These are phyloP conservation scores for Oscheius myriophilus DNA, from an alignment of 2,888 invertebrate genomes.

Conservation along the genomic window DNA sequence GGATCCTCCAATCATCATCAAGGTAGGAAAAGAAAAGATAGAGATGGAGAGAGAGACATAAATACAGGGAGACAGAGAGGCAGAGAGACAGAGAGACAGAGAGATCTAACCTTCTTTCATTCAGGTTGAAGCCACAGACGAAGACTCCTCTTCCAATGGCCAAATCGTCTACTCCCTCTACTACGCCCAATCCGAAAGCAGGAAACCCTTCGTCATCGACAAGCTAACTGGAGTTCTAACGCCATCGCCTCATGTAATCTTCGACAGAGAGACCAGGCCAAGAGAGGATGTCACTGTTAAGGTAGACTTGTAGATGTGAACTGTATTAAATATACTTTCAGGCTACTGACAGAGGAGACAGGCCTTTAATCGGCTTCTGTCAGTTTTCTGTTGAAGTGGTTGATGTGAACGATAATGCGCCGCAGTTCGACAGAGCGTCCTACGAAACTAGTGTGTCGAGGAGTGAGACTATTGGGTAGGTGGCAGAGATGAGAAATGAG, in stretches of 20 bases:
- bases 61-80: neutral
- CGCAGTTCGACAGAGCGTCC: slow-evolving; percentile 80
- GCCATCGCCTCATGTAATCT: slow-evolving; percentile 70
- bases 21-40: slow-evolving; percentile 73
- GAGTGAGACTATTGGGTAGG: slow-evolving; percentile 48
- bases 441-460: slow-evolving; percentile 70
- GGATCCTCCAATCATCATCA: slow-evolving; percentile 79
- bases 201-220: slow-evolving; percentile 58
- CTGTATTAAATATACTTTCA: slow-evolving; percentile 71
- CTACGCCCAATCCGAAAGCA: slow-evolving; percentile 63
- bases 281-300: slow-evolving; percentile 70
- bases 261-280: slow-evolving; percentile 66
- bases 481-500: neutral
- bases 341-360: slow-evolving; percentile 98
- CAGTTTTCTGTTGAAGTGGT: slow-evolving; percentile 98
- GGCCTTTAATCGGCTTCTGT: slow-evolving; percentile 94
- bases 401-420: slow-evolving; percentile 99
- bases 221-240: slow-evolving; percentile 71
- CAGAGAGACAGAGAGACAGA: too few species aligned
- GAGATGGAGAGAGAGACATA: neutral
- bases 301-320: slow-evolving; percentile 33
- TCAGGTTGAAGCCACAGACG: slow-evolving; percentile 67
- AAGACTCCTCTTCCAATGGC: slow-evolving; percentile 70
- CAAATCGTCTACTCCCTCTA: slow-evolving; percentile 68
- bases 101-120: neutral